Conservation (phyloP, 2,113 vertebrate genomes). For the Phasianus colchicus region DNA sequence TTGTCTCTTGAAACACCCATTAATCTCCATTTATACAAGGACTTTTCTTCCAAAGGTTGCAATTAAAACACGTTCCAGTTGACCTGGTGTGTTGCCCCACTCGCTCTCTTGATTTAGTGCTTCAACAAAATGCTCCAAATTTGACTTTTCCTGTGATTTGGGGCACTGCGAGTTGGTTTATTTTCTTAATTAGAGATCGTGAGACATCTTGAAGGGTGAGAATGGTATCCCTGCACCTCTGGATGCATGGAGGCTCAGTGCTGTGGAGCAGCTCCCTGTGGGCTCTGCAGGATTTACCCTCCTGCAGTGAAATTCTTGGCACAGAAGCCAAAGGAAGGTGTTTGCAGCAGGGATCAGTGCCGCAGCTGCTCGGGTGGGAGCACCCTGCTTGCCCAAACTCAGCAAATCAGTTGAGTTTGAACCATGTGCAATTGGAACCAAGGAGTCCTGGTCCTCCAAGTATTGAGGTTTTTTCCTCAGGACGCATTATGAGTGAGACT, state of each 20-base stretch:
- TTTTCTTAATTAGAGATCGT: neutral
- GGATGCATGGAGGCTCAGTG: rapidly evolving
- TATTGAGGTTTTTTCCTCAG: neutral
- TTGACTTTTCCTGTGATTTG: neutral
- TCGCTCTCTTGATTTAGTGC: neutral
- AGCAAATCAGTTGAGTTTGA: neutral
- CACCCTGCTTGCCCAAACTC: neutral
- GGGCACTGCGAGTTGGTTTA: neutral
- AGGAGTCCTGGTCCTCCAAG: neutral
- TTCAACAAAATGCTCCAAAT: neutral
- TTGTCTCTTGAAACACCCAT: neutral
- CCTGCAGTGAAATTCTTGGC: neutral
- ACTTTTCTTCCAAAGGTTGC: neutral
- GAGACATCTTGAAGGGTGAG: neutral
- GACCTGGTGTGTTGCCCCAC: neutral
- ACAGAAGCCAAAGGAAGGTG: neutral
- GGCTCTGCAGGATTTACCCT: neutral
- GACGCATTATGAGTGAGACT: neutral
- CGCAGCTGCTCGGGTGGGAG: neutral
- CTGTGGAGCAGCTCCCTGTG: neutral
- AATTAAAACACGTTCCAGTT: neutral
- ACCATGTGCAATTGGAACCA: rapidly evolving
- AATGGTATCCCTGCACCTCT: neutral
- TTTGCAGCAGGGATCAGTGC: neutral
- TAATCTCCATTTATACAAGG: slow-evolving; percentile 7